Base-by-base conservation (phyloP, 1,140 invertebrate genomes). In the Marisa cornuarietis region DNA sequence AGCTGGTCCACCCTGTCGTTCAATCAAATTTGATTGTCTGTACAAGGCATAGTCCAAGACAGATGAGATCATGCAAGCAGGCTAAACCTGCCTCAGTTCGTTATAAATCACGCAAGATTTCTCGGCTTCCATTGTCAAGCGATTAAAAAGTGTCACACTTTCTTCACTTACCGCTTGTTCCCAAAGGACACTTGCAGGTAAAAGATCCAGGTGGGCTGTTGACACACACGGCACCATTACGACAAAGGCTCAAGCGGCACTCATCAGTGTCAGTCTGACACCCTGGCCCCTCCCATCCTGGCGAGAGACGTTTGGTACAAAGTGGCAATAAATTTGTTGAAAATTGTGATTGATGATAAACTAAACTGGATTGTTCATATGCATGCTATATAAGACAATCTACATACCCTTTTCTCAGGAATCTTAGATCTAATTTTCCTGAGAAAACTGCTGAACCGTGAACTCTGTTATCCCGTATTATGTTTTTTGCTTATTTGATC, bases 181-280 rank as follows among this genome's bases (percentile, higher is more conserved):
- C 79, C 11, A 75, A 65, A 10, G 51, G 26, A 71, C 79, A 80
- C n/a, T 54, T 22, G 79, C 79, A 80, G 22, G 51, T 31, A 52
- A 80, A 80, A 22, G 79, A 75, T 9, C 79, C 79, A 16, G 79
- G 78, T 31, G 61, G 72, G 26, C 62, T 61, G 51, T 75, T 76
- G 65, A 68, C 65, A 61, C 79, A 80, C 63, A 14, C 51, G 22
- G 61, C 79, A 7, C 61, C 58, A 22, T 80, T 80, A 13, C 58
- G 72, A 62, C 79, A 80, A 24, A 52, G 20, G 61, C 52, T 54
- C 1, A 20, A 14, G 49, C 72, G 63, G 51, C 79, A 80, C 49
- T 80, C 79, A 22, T 80, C 79, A 14, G 22, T 76, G 79, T 80
- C 79, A 8, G 24, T 76, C 73, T 80, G 79, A n/a, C 79, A 80